Evolutionary conservation across 2,113 vertebrate genomes (phyloP).

Genomic region (Leucosticte australis): DNA sequence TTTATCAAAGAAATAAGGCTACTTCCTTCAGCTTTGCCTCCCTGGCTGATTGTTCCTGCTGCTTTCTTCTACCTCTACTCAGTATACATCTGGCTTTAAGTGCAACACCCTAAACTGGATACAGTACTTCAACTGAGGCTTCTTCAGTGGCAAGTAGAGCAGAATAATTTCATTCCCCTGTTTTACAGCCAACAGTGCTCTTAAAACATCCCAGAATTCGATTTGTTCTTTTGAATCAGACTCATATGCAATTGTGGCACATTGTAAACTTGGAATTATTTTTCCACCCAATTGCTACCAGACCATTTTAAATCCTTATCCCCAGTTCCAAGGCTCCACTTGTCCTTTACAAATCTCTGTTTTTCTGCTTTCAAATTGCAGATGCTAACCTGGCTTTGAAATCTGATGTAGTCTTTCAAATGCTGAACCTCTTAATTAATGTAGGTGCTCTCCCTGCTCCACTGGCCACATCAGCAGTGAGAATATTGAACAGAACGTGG

Average conservation of each 20-base stretch:
- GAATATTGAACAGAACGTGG: neutral
- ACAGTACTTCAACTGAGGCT: neutral
- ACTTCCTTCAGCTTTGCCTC: neutral
- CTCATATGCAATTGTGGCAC: neutral
- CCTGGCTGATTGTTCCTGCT: neutral
- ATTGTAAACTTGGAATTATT: neutral
- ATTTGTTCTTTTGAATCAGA: neutral
- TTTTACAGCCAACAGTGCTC: neutral
- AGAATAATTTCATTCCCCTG: slow-evolving; percentile 47
- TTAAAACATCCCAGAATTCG: neutral
- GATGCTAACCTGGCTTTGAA: neutral
- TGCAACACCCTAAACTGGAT: neutral
- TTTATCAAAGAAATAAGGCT: neutral
- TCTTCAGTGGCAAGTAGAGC: slow-evolving; percentile 40
- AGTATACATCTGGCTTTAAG: neutral
- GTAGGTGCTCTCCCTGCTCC: neutral
- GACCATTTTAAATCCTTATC: neutral
- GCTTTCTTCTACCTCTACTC: neutral
- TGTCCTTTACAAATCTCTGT: neutral
- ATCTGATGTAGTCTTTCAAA: neutral
- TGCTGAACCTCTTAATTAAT: neutral
- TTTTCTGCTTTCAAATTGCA: neutral
- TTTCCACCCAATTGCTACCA: neutral
- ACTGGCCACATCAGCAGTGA: neutral
- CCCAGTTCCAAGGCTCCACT: neutral